Evolutionary conservation across 2,797 vertebrate genomes (phyloP).

Genomic region (Halcyon smyrnensis): DNA sequence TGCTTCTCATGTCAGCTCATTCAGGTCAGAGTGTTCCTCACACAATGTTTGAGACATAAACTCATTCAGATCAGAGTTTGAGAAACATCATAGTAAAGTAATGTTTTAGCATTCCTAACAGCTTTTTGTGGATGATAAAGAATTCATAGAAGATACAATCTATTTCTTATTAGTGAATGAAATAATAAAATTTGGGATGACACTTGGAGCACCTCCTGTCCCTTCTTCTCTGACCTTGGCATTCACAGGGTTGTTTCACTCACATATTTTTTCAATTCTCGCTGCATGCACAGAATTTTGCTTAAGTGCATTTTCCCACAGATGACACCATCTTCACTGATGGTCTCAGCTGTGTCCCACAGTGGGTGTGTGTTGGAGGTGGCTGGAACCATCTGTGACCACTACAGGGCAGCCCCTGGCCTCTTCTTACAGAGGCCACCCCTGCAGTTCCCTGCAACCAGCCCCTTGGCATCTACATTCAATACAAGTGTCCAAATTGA

Average conservation of each 20-base stretch:
- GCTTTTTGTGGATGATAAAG: neutral
- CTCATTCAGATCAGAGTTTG: too few relatives aligned
- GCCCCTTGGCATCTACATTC: neutral
- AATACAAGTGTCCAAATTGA: neutral
- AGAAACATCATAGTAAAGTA: neutral
- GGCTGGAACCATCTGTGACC: neutral
- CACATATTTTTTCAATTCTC: neutral
- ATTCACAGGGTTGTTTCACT: neutral
- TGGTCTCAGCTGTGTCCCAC: neutral
- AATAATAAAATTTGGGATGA: neutral
- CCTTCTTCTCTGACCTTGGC: neutral
- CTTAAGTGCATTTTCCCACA: neutral
- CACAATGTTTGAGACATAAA: too few relatives aligned
- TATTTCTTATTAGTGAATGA: neutral
- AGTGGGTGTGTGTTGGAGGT: neutral
- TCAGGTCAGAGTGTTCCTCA: too few relatives aligned
- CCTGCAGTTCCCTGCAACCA: neutral
- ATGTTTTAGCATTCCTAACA: neutral
- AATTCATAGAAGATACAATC: neutral
- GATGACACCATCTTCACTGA: neutral
- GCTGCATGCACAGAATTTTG: neutral
- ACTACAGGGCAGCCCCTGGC: neutral
- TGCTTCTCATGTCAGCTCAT: too few relatives aligned
- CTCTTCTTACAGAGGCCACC: neutral
- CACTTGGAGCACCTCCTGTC: neutral